Percentiles rank a stretch among this genome's conserved stretches.
Conservation (phyloP, 2,888 invertebrate genomes). For the Melieria picta region DNA sequence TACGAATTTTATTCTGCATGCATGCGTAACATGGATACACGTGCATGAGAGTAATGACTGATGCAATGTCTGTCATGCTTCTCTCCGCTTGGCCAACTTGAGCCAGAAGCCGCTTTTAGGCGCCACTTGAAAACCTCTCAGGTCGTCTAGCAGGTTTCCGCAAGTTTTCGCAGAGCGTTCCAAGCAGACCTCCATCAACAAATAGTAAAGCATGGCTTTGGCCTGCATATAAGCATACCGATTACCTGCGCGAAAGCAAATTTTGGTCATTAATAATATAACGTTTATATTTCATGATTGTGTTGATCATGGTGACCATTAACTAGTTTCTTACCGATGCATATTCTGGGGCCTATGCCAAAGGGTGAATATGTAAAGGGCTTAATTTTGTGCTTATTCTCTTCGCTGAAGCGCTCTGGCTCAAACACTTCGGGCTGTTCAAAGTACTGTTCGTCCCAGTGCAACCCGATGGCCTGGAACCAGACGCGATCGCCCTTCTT, state of each 20-base stretch:
- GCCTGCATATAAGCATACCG: constrained; percentile 46
- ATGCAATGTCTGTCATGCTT: no score
- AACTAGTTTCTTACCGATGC: constrained; percentile 67
- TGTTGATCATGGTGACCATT: no score
- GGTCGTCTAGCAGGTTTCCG: constrained; percentile 42
- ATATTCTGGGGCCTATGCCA: constrained; percentile 71
- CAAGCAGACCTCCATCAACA: constrained; percentile 46
- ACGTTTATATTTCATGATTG: no score
- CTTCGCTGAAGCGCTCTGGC: constrained; percentile 70
- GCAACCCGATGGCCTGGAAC: constrained; percentile 64
- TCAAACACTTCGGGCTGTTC: constrained; percentile 69
- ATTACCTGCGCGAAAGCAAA: constrained; percentile 50
- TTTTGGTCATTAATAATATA: no score
- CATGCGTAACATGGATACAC: no score
- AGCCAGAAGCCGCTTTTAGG: constrained; percentile 47
- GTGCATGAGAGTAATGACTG: no score
- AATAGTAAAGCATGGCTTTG: constrained; percentile 47
- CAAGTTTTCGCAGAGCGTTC: constrained; percentile 44
- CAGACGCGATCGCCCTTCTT: constrained; percentile 65
- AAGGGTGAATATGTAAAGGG: constrained; percentile 69
- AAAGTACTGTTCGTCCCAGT: constrained; percentile 68
- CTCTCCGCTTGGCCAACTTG: neutral
- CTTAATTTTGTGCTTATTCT: constrained; percentile 67
- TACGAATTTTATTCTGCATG: no score
- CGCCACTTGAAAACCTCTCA: constrained; percentile 39